A percentile compares a stretch with the other conserved stretches of the same genome.
Conservation (phyloP, 2,113 vertebrate genomes). For the Dolichotis patagonum region DNA sequence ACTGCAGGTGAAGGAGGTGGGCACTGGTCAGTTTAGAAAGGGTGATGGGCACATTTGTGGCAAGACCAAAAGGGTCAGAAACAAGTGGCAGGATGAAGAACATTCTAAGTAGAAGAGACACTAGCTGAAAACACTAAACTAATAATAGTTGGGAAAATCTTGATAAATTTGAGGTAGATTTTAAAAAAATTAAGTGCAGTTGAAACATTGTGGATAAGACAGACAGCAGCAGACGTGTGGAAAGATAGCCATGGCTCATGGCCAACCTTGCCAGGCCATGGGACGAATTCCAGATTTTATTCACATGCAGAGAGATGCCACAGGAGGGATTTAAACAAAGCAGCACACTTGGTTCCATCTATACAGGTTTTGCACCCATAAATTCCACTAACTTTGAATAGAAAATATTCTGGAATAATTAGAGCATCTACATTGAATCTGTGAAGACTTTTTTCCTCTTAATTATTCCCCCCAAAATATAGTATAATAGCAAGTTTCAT, state of each 20-base stretch:
- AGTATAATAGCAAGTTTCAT: background rate
- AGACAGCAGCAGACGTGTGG: background rate
- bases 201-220: slow-evolving; percentile 22
- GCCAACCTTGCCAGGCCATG: background rate
- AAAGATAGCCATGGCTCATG: background rate
- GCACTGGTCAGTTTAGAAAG: background rate
- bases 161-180: background rate
- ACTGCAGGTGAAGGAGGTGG: background rate
- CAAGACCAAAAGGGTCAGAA: background rate
- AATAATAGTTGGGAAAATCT: background rate
- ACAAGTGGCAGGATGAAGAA: background rate
- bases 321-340: background rate
- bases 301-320: background rate
- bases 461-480: background rate
- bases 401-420: background rate
- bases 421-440: background rate
- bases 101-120: background rate
- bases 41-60: background rate
- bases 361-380: background rate
- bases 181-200: background rate
- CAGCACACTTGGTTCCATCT: background rate
- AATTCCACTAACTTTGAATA: background rate
- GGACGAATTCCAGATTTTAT: background rate
- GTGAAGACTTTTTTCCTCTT: background rate
- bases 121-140: background rate